Conservation (phyloP, 2,113 vertebrate genomes). For the Heptranchias perlo region DNA sequence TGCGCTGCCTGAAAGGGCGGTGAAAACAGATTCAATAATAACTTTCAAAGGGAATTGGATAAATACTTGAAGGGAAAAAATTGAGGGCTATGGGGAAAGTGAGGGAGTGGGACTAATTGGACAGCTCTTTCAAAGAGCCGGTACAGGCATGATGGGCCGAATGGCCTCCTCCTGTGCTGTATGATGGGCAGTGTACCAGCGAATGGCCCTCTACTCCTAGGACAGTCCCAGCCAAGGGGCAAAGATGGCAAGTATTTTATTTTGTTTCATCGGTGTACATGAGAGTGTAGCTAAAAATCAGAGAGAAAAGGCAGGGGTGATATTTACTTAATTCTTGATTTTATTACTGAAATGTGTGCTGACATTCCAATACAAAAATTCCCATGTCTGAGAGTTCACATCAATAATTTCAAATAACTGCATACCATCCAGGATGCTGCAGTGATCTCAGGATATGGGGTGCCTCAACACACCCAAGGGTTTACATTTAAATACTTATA, state of each 20-base stretch:
- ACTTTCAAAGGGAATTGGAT: not conserved
- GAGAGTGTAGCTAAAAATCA: not conserved
- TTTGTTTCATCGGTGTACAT: not conserved
- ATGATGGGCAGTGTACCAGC: no score
- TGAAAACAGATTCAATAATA: not conserved
- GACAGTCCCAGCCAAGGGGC: not conserved
- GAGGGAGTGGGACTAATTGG: not conserved
- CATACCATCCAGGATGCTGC: slow-evolving; percentile 63
- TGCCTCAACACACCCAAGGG: slow-evolving; percentile 56
- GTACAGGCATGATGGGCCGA: no score
- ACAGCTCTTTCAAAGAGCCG: not conserved
- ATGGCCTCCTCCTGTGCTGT: not conserved
- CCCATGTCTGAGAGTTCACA: slow-evolving; percentile 24
- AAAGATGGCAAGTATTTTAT: not conserved
- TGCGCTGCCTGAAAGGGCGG: not conserved
- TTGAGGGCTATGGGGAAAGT: no score
- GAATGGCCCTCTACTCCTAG: not conserved
- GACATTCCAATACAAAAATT: slow-evolving; percentile 26
- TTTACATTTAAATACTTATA: slow-evolving; percentile 62
- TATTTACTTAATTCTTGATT: slow-evolving; percentile 1
- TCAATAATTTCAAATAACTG: slow-evolving; percentile 26
- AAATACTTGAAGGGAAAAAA: not conserved
- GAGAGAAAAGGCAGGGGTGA: not conserved
- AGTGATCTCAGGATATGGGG: slow-evolving; percentile 64
- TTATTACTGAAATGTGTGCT: slow-evolving; percentile 33